Base-by-base conservation (phyloP, 35 echinoderm and acorn worm species). In the Anneissia japonica region DNA sequence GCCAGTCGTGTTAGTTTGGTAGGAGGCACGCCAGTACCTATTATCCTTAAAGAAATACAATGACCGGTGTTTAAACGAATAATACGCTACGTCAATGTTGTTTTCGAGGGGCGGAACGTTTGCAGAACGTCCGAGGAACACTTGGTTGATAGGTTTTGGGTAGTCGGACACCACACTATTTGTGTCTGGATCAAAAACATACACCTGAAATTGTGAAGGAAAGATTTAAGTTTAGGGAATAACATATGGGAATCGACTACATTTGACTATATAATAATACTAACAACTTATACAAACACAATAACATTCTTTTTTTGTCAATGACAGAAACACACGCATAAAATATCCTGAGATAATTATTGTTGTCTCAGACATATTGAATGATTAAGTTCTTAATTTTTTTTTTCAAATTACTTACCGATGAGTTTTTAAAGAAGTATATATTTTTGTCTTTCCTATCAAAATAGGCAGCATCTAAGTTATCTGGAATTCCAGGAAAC, bases 401-500 rank as follows among this genome's bases (percentile, higher is more conserved):
- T n/a, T n/a, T n/a, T n/a, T n/a, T n/a, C n/a, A n/a, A n/a, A n/a
- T n/a, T 16, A 78, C 89, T 75, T 90, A 99, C 96, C 88, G 23
- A 46, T 17, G 81, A 82, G 21, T 87, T 89, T 80, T 94, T 94
- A 74, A 99, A 99, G 83, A 99, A 99, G 79, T 99, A 99, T 2
- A 94, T 83, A 32, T 99, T 88, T 29, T 87, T 81, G 80, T 99
- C 96, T 46, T 92, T 85, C 46, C 84, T 88, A 82, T 99, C 96
- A 55, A 86, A 91, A 87, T 99, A 94, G 0, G 89, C 92, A 26
- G 96, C 85, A 17, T 94, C 89, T 9, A 99, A 84, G 32, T 99
- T 92, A 77, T 91, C 86, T 14, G 96, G 96, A 32, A 99, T 99
- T 0, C 92, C 92, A 0, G 96, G 96, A 89, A 93, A 99, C n/a